Evolutionary conservation across 2,113 vertebrate species (phyloP).

Genomic region (Xenus cinereus): DNA sequence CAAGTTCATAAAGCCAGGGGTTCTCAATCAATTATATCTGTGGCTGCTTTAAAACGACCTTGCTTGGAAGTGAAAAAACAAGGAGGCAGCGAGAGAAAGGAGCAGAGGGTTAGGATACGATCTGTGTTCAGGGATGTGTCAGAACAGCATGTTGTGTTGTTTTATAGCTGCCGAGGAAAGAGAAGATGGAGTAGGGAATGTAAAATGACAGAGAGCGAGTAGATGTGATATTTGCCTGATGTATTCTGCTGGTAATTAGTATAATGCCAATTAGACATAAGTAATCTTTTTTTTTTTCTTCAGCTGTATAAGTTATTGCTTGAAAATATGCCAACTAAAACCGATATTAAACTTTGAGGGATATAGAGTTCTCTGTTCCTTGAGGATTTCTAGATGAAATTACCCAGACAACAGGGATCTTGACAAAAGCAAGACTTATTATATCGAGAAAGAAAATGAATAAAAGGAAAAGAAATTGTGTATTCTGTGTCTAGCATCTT

Average conservation of each 20-base stretch:
- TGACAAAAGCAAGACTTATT: conserved; percentile 57
- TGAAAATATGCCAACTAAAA: conserved; percentile 39
- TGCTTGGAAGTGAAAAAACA: not conserved
- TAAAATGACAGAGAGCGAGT: conserved; percentile 43
- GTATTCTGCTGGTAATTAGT: conserved; percentile 61
- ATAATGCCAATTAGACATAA: conserved; percentile 54
- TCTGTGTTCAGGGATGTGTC: conserved; percentile 12
- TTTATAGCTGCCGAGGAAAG: conserved; percentile 16
- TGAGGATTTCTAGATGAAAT: conserved; percentile 61
- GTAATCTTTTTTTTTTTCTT: conserved; percentile 10
- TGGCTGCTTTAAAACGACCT: not conserved
- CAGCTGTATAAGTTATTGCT: conserved; percentile 40
- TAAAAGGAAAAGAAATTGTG: conserved; percentile 37
- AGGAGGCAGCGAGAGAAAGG: not conserved
- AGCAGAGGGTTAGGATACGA: not conserved
- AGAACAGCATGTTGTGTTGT: conserved; percentile 14
- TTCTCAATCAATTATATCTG: not conserved
- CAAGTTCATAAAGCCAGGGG: not conserved
- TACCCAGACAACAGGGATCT: conserved; percentile 56
- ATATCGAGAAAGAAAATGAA: conserved; percentile 20
- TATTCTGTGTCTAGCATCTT: not conserved
- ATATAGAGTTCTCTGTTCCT: conserved; percentile 50
- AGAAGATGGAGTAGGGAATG: conserved; percentile 50
- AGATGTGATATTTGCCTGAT: conserved; percentile 45
- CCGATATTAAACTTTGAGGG: conserved; percentile 44